Conservation (phyloP, 1,140 invertebrate genomes). For the Oryctes rhinoceros region DNA sequence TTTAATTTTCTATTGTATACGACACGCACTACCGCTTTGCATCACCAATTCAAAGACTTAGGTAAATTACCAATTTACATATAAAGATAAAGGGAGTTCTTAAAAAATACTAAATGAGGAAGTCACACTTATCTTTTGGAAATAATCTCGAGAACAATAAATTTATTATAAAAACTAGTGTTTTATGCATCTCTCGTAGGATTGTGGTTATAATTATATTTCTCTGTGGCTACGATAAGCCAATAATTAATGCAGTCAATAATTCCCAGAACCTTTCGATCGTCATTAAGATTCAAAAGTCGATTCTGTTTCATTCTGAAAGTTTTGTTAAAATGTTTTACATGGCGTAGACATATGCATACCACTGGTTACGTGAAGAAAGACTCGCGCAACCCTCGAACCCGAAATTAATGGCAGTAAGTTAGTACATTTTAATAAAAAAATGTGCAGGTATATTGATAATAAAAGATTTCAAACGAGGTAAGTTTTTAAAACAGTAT, state of each 20-base stretch:
- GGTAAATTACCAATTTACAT: constrained; percentile 15
- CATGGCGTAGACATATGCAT: not conserved
- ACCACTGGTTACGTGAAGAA: not conserved
- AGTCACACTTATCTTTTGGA: constrained; percentile 6
- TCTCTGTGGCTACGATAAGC: constrained; percentile 4
- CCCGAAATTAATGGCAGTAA: not conserved
- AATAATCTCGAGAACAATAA: constrained; percentile 17
- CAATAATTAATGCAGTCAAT: constrained; percentile 19
- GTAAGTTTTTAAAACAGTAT: no score
- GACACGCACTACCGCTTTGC: not conserved
- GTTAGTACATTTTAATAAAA: not conserved
- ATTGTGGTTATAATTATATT: constrained; percentile 4
- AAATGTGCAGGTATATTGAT: no score
- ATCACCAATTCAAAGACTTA: not conserved
- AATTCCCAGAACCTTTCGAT: constrained; percentile 11
- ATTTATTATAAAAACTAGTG: not conserved
- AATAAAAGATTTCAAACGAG: no score
- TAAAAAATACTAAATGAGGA: constrained; percentile 3
- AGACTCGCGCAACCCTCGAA: not conserved
- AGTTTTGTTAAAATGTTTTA: not conserved
- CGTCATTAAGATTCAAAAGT: constrained; percentile 16
- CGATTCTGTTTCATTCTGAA: constrained; percentile 21
- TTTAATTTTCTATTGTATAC: constrained; percentile 11
- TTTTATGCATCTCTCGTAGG: constrained; percentile 18
- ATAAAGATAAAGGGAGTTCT: constrained; percentile 16